Evolutionary conservation across 2,888 invertebrate species (phyloP).

Genomic region (Protonemura montana): DNA sequence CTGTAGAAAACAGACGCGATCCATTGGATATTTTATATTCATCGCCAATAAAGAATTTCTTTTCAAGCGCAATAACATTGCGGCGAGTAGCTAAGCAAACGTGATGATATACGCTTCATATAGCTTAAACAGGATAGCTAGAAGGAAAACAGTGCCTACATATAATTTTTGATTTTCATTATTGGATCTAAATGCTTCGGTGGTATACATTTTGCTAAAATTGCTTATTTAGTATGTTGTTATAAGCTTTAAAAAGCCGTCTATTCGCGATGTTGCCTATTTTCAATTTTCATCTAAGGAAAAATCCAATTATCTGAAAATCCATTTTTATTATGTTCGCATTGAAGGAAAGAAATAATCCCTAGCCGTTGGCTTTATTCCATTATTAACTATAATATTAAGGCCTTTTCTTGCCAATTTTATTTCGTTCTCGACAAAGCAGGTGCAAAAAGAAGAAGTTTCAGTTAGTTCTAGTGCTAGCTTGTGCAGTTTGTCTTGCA

Average conservation of each 20-base stretch:
- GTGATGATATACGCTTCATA: too few relatives aligned
- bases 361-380: background rate
- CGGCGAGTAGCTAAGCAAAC: too few relatives aligned
- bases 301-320: slow-evolving; percentile 29
- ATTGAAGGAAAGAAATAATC: slow-evolving; percentile 18
- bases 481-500: too few relatives aligned
- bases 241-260: background rate
- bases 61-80: background rate
- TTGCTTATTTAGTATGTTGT: slow-evolving; percentile 4
- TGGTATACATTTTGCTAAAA: background rate
- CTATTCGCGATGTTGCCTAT: background rate
- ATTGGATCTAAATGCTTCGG: background rate
- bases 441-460: background rate
- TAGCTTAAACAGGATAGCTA: too few relatives aligned
- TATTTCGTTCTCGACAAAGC: background rate
- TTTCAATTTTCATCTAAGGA: background rate
- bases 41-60: background rate
- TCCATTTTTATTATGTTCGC: slow-evolving; percentile 13
- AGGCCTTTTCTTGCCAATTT: background rate
- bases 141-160: too few relatives aligned
- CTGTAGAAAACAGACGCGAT: background rate
- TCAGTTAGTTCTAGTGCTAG: too few relatives aligned
- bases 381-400: background rate
- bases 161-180: background rate
- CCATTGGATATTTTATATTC: background rate